These are phyloP conservation scores for Oxystoma pomonae DNA, from an alignment of 2,888 invertebrate genomes.

Conservation along the genomic window DNA sequence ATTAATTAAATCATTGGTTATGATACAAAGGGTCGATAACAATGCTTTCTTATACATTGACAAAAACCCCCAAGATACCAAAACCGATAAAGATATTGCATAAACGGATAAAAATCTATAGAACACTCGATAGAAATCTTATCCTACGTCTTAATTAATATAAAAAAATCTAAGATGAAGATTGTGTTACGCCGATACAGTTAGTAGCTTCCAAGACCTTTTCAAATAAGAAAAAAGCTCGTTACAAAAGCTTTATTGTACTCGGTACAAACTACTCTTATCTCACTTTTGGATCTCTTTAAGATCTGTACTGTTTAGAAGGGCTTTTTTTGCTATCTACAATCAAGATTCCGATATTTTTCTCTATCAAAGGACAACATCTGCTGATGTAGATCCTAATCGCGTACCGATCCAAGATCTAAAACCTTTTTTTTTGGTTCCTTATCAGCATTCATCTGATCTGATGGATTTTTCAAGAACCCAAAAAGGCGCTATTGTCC, in stretches of 20 bases:
- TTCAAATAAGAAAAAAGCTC: background rate
- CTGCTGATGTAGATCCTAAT: constrained; percentile 27
- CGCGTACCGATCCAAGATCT: constrained; percentile 25
- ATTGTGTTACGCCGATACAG: constrained; percentile 1
- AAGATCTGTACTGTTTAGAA: constrained; percentile 23
- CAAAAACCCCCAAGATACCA: too few relatives aligned
- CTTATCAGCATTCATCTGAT: constrained; percentile 43
- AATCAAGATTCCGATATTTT: constrained; percentile 24
- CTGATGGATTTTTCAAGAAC: constrained; percentile 17
- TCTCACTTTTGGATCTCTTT: constrained; percentile 12
- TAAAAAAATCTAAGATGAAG: constrained; percentile 3
- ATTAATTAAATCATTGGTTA: too few relatives aligned
- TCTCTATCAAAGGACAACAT: constrained; percentile 21
- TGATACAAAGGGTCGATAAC: too few relatives aligned
- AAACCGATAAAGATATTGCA: too few relatives aligned
- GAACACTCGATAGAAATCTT: background rate
- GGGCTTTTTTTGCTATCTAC: constrained; percentile 27
- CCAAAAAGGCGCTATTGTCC: constrained; percentile 33
- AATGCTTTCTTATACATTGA: too few relatives aligned
- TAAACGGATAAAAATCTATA: background rate
- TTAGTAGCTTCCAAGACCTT: background rate
- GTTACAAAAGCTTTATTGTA: constrained; percentile 23
- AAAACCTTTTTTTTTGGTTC: constrained; percentile 30
- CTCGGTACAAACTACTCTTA: constrained; percentile 23
- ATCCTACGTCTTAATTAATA: background rate